Percentiles rank a stretch among this genome's conserved stretches.
Evolutionary conservation across 2,888 invertebrate species (phyloP).

Genomic region (Buathra laborator): DNA sequence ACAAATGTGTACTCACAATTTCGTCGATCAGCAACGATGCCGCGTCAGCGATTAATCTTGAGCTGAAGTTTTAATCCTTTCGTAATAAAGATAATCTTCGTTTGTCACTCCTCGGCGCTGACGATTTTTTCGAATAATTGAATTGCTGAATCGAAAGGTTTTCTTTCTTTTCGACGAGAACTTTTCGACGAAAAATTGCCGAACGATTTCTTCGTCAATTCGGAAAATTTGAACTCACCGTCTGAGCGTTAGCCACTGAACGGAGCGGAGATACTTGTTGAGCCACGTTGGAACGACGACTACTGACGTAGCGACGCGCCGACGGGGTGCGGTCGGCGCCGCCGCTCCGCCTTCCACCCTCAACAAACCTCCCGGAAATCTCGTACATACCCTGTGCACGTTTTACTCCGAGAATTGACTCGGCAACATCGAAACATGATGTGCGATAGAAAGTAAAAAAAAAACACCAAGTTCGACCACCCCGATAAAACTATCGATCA

Average conservation of each 20-base stretch:
- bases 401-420: constrained; percentile 33
- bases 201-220: background rate
- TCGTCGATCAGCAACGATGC: background rate
- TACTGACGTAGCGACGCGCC: constrained; percentile 77
- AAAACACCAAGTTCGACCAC: background rate
- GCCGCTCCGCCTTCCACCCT: constrained; percentile 68
- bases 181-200: background rate
- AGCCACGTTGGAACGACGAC: constrained; percentile 81
- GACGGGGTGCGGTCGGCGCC: constrained; percentile 82
- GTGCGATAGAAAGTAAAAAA: background rate
- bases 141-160: background rate
- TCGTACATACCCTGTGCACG: constrained; percentile 69
- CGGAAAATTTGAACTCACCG: constrained; percentile 31
- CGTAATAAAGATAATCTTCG: background rate
- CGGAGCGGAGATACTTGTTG: constrained; percentile 79
- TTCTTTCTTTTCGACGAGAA: background rate
- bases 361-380: constrained; percentile 62
- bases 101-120: background rate
- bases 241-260: constrained; percentile 14
- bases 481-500: background rate
- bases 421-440: background rate
- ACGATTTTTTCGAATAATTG: background rate
- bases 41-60: background rate
- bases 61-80: constrained; percentile 8
- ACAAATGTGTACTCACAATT: constrained; percentile 6